Conservation (phyloP, 1,140 invertebrate species). For the Holotrichia oblita region DNA sequence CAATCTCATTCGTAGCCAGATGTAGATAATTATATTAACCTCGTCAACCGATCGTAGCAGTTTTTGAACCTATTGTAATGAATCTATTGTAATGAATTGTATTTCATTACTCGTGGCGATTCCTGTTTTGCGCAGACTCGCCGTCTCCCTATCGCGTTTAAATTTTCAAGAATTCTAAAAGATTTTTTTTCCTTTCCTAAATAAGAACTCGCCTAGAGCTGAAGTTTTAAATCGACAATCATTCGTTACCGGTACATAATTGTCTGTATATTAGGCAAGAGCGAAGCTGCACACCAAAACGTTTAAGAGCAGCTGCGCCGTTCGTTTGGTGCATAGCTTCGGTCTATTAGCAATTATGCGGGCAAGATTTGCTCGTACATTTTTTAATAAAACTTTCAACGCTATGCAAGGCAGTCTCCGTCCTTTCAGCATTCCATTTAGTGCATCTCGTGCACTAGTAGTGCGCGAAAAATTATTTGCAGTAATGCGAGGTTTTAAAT, state of each 20-base stretch:
- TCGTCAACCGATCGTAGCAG: too few relatives aligned
- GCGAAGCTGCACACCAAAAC: background rate
- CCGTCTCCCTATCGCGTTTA: too few relatives aligned
- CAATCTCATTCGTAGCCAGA: too few relatives aligned
- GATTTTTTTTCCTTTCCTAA: background rate
- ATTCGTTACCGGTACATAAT: background rate
- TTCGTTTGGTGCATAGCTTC: background rate
- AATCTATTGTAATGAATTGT: too few relatives aligned
- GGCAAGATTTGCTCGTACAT: background rate
- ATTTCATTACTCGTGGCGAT: too few relatives aligned
- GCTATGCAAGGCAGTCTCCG: background rate
- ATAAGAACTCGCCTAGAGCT: background rate
- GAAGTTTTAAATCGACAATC: background rate
- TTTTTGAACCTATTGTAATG: too few relatives aligned
- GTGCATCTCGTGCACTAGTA: background rate
- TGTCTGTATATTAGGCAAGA: background rate
- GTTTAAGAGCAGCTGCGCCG: background rate
- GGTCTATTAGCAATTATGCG: background rate
- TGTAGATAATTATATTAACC: too few relatives aligned
- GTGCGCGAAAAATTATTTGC: background rate
- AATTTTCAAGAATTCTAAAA: too few relatives aligned
- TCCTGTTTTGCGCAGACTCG: too few relatives aligned
- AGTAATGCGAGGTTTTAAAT: background rate
- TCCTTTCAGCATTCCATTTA: background rate
- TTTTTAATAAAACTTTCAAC: constrained; percentile 21